Base-by-base conservation (phyloP, 2,797 vertebrate species). In the Atherinosoma microstoma region DNA sequence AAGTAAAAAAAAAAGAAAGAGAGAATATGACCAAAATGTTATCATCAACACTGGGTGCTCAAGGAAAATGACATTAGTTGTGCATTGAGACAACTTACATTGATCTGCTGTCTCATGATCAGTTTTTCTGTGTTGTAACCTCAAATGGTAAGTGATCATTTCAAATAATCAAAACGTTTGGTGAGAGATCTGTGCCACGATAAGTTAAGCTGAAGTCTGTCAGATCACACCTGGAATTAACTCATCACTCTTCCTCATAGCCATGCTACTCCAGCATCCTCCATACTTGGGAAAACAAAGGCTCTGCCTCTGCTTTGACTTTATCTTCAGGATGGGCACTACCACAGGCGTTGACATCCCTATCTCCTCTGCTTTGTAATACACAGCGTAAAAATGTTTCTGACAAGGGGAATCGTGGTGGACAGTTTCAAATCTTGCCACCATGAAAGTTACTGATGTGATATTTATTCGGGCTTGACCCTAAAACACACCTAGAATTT, bases 301-400 rank as follows among this genome's bases (percentile, higher is more conserved):
- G 45, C 54, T 77, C 79, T 70, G 73, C 68, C 53, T 73, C 12
- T 60, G 60, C 64, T 77, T 67, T 64, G 45, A 67, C 85, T 78
- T 92, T 91, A 92, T 93, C 90, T 87, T 70, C 88, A 93, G 92
- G 91, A 92, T 92, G 91, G 89, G 87, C 89, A 89, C 84, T 90
- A 80, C 85, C 86, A 54, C 79, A 89, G 86, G 91, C 79, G 88
- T 87, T 90, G 89, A 90, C 75, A 57, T 86, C 75, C 72, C 76
- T 78, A 84, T 90, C 88, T 75, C 1, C 27, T 49, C 16, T 15
- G 36, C 27, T 66, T 70, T 70, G 64, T 59, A 82, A 75, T 70
- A 80, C 78, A 79, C 84, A 78, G 85, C 90, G 91, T 87, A 86
- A 89, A 85, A 86, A 80, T 78, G 54, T 66, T 81, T 78, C 32